Evolutionary conservation across 2,113 vertebrate genomes (phyloP).

Genomic region (Vicugna pacos): DNA sequence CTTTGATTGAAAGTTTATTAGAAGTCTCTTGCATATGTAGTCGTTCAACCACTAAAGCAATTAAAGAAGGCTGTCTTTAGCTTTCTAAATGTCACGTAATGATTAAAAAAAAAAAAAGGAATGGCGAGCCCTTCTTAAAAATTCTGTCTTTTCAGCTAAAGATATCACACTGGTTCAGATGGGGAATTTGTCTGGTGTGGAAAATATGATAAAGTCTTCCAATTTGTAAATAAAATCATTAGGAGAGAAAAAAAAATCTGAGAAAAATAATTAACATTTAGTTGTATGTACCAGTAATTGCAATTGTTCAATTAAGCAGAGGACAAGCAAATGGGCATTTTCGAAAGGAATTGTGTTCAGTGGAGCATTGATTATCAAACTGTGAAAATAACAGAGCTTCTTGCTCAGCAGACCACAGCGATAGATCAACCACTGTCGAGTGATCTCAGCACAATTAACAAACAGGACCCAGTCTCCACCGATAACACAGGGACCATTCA

Average conservation of each 20-base stretch:
- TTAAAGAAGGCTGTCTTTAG: background rate
- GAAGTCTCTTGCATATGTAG: no score
- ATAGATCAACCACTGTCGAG: conserved; percentile 86
- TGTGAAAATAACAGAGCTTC: conserved; percentile 88
- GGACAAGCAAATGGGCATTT: conserved; percentile 87
- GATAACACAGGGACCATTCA: conserved; percentile 82
- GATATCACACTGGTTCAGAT: conserved; percentile 69
- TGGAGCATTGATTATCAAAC: conserved; percentile 89
- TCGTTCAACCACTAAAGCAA: background rate
- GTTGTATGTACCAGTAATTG: conserved; percentile 89
- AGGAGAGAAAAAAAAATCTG: conserved; percentile 79
- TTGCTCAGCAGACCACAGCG: conserved; percentile 86
- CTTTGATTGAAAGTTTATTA: background rate
- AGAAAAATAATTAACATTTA: conserved; percentile 89
- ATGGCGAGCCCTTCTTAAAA: background rate
- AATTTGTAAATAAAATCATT: conserved; percentile 87
- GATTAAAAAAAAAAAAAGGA: background rate
- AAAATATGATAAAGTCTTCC: conserved; percentile 82
- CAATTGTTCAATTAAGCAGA: conserved; percentile 91
- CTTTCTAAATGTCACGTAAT: background rate
- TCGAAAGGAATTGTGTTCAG: conserved; percentile 88
- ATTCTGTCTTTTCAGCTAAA: conserved; percentile 12
- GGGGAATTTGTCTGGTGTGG: conserved; percentile 76
- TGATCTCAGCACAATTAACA: conserved; percentile 88
- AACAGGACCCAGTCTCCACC: conserved; percentile 80